Conservation (phyloP, 1,140 invertebrate species). For the Phthorimaea operculella region DNA sequence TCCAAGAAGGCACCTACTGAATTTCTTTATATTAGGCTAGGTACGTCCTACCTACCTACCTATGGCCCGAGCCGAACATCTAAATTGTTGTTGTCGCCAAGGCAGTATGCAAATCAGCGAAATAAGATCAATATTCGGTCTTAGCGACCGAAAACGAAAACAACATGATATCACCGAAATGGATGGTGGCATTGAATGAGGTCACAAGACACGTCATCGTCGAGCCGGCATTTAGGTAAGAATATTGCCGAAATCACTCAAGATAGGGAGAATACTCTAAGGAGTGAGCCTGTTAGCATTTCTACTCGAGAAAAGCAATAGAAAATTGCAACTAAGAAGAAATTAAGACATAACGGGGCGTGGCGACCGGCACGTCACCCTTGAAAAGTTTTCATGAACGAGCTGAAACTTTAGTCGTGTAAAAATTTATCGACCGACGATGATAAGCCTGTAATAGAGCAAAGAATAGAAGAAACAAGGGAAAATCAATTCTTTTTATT, state of each 20-base stretch:
- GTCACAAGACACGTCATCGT: constrained; percentile 34
- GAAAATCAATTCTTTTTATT: too few species aligned
- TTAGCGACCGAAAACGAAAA: not conserved
- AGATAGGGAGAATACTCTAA: not conserved
- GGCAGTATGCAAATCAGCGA: not conserved
- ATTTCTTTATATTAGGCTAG: too few species aligned
- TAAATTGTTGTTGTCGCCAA: not conserved
- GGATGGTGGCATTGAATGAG: constrained; percentile 27
- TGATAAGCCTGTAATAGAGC: not conserved
- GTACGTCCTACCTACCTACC: too few species aligned
- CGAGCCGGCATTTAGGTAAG: not conserved
- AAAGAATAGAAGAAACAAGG: constrained; percentile 1
- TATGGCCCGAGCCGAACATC: too few species aligned
- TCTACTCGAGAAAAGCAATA: not conserved
- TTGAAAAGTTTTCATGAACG: constrained; percentile 8
- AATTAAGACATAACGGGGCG: constrained; percentile 13
- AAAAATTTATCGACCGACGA: not conserved
- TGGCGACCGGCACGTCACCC: constrained; percentile 19
- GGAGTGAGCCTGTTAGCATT: too few species aligned
- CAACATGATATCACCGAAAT: constrained; percentile 19
- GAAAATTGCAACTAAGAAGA: not conserved
- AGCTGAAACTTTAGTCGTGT: not conserved
- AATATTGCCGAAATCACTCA: not conserved
- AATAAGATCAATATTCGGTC: not conserved
- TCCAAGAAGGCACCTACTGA: too few species aligned